Conservation (phyloP, 2,113 vertebrate genomes). For the Sphaerodactylus townsendi region DNA sequence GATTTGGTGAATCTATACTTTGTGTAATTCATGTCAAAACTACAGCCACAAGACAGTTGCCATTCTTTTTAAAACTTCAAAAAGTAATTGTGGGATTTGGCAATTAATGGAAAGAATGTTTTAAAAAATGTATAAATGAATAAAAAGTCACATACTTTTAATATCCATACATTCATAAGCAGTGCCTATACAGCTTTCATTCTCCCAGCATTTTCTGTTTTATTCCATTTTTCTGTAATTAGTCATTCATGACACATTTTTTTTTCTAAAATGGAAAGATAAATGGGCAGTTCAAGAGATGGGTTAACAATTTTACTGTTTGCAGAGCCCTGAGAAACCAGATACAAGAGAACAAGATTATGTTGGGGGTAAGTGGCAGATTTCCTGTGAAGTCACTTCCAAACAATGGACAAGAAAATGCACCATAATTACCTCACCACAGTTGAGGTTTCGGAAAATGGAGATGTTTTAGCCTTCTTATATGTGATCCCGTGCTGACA, state of each 20-base stretch:
- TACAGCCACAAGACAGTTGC: background rate
- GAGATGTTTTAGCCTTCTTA: constrained; percentile 20
- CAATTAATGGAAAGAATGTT: background rate
- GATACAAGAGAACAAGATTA: constrained; percentile 64
- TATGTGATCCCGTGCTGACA: background rate
- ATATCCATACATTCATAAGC: constrained; percentile 29
- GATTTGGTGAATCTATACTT: background rate
- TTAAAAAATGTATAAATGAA: background rate
- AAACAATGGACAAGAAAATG: constrained; percentile 56
- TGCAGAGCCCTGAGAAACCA: constrained; percentile 55
- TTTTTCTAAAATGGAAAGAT: constrained; percentile 56
- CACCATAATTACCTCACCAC: constrained; percentile 39
- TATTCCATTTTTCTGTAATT: constrained; percentile 59
- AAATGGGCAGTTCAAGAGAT: constrained; percentile 62
- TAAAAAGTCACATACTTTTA: background rate
- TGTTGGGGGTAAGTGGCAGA: constrained; percentile 68
- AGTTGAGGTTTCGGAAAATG: constrained; percentile 43
- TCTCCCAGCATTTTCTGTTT: constrained; percentile 39
- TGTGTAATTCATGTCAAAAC: background rate
- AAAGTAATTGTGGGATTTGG: background rate
- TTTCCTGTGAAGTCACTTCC: constrained; percentile 63
- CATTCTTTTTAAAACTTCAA: too few relatives aligned
- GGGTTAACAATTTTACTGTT: constrained; percentile 70
- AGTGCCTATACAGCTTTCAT: constrained; percentile 6
- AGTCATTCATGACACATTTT: constrained; percentile 65